phyloP scores from a whole-genome alignment of 2,888 invertebrate genomes.

The Rhagophthalmus giganteus region DNA sequence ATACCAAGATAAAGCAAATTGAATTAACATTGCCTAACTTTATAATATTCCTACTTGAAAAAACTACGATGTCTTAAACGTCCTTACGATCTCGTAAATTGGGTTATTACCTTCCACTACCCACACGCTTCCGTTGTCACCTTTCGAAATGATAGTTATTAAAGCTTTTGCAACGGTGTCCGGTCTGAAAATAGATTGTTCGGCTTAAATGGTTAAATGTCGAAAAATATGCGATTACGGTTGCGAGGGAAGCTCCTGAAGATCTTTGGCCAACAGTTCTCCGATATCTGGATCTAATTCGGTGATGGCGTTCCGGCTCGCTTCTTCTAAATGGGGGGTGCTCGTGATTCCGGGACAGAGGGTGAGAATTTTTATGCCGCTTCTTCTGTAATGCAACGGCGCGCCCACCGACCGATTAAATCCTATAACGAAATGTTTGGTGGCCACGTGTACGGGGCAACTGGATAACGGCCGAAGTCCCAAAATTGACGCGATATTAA shows the following conservation, averaged over 20 bases:
- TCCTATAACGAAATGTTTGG: constrained; percentile 62
- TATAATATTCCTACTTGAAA: not conserved
- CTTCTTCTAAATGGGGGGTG: constrained; percentile 50
- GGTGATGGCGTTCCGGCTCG: constrained; percentile 38
- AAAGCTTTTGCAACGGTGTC: constrained; percentile 47
- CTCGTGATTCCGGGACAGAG: constrained; percentile 56
- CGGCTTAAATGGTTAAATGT: not conserved
- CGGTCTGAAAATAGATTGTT: constrained; percentile 10
- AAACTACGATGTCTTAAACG: constrained; percentile 8
- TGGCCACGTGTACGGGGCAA: constrained; percentile 63
- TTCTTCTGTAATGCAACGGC: constrained; percentile 46
- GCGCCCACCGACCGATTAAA: constrained; percentile 58
- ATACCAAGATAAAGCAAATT: too few species aligned
- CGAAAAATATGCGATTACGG: constrained; percentile 46
- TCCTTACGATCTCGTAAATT: constrained; percentile 46
- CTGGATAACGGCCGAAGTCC: constrained; percentile 61
- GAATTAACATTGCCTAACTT: too few species aligned
- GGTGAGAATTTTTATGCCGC: constrained; percentile 53
- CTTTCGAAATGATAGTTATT: constrained; percentile 50
- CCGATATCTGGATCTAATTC: constrained; percentile 40
- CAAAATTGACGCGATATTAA: constrained; percentile 68
- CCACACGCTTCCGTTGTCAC: constrained; percentile 60
- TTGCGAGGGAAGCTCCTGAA: constrained; percentile 49
- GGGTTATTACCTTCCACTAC: constrained; percentile 56
- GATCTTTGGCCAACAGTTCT: constrained; percentile 40